These are phyloP conservation scores for Neotoma lepida DNA, from an alignment of 2,113 vertebrate genomes.

Conservation along the genomic window DNA sequence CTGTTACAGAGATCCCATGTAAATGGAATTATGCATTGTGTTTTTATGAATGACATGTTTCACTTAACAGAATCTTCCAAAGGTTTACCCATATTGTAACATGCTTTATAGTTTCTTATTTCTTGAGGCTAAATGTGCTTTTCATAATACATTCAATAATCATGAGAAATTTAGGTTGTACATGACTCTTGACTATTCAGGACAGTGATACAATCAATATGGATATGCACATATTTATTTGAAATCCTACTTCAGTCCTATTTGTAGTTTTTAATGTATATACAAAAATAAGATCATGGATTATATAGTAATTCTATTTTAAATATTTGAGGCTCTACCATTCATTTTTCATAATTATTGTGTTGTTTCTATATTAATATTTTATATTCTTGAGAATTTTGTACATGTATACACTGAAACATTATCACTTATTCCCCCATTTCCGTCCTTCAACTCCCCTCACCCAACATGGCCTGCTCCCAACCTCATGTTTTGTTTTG, in stretches of 20 bases:
- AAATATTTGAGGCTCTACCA: not conserved
- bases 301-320: not conserved
- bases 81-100: not conserved
- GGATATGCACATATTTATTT: not conserved
- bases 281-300: not conserved
- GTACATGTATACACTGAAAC: not conserved
- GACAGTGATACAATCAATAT: not conserved
- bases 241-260: not conserved
- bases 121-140: not conserved
- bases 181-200: not conserved
- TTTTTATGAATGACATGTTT: not conserved
- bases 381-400: not conserved
- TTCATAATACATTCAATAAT: not conserved
- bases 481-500: not conserved
- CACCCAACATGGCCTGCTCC: not conserved
- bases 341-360: not conserved
- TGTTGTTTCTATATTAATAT: not conserved
- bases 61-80: not conserved
- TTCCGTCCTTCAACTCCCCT: not conserved
- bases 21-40: not conserved
- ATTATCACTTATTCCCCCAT: not conserved
- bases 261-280: not conserved
- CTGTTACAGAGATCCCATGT: not conserved
- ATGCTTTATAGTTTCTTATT: not conserved
- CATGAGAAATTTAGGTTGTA: not conserved